Evolutionary conservation across 2,797 vertebrate species (phyloP), one percentile per base, ranked within the genome.

Genomic region (Peromyscus melanophrys): DNA sequence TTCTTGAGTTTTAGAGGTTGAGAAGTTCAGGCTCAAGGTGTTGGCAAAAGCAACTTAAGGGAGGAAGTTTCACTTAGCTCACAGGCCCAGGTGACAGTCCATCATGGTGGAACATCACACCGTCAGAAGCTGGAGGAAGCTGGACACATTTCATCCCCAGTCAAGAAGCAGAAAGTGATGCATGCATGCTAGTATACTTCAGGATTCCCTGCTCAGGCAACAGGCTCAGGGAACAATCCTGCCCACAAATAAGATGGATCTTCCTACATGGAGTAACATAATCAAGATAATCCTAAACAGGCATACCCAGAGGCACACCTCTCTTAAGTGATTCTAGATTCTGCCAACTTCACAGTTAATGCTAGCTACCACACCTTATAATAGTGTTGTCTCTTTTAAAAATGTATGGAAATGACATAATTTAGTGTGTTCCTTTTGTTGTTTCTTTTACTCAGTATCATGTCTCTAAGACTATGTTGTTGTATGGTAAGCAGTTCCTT

Each of bases 351-450:
- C 43, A 69, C 83, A 85, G n/a, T 69, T 59, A 57, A 27, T 12
- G 12, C 19, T n/a, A 14, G 27, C 7, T 21, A 52, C 49, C 31
- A 52, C 46, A 88, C 3, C 43, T 49, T 95, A 76, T 46, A 27
- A 88, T 90, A 83, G 23, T 65, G 16, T 77, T 77, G 52, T 21
- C 69, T 93, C 25, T 88, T 77, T 86, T 63, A 65, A 78, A 90
- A 87, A 83, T 63, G 84, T 21, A 55, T 69, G 34, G 40, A 37
- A 40, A n/a, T 90, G 17, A 81, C 49, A 69, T 46, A 81, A 93
- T 73, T 52, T 57, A 80, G 1, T 65, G 27, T 82, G 29, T 71
- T 83, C 12, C 52, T 52, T 95, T 85, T 57, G 49, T n/a, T 63
- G 16, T 55, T 77, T 82, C 67, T 78, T 80, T 89, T 34, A 57